Conservation (phyloP, 2,888 invertebrate genomes). For the Epinotia ramella region DNA sequence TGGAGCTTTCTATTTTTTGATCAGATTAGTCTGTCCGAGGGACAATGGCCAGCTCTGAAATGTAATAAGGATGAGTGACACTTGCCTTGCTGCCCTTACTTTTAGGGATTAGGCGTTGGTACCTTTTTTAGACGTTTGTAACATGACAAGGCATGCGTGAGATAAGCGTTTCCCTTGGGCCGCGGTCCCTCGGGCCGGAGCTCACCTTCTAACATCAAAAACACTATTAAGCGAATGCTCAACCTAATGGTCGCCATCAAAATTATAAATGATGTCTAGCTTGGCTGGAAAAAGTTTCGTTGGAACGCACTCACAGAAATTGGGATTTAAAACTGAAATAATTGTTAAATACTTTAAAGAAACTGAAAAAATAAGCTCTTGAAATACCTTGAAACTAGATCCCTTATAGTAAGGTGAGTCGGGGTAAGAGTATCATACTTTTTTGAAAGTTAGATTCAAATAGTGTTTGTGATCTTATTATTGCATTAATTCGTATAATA, state of each 20-base stretch:
- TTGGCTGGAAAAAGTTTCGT: slow-evolving; percentile 5
- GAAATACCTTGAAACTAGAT: no score
- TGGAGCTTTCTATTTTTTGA: slow-evolving; percentile 22
- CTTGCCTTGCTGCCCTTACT: slow-evolving; percentile 43
- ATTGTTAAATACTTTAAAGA: neutral
- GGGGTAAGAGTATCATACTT: no score
- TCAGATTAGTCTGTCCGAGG: slow-evolving; percentile 28
- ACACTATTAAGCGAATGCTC: slow-evolving; percentile 36
- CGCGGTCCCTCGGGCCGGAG: slow-evolving; percentile 3
- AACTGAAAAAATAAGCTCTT: no score
- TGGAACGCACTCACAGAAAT: neutral
- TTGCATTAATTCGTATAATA: no score
- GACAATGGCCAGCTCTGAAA: slow-evolving; percentile 35
- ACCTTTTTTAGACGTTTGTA: slow-evolving; percentile 39
- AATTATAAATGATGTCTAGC: slow-evolving; percentile 32
- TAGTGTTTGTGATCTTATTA: no score
- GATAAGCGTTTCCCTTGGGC: slow-evolving; percentile 35
- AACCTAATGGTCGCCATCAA: slow-evolving; percentile 29
- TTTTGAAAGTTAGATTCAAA: no score
- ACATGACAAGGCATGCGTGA: slow-evolving; percentile 42
- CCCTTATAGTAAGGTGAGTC: no score
- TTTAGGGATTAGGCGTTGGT: slow-evolving; percentile 39
- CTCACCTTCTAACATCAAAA: slow-evolving; percentile 21
- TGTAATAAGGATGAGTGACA: slow-evolving; percentile 44
- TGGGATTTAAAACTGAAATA: neutral